Evolutionary conservation across 1,140 invertebrate species (phyloP), one percentile per base, ranked within the genome.

Genomic region (Leptonema lineaticorne): DNA sequence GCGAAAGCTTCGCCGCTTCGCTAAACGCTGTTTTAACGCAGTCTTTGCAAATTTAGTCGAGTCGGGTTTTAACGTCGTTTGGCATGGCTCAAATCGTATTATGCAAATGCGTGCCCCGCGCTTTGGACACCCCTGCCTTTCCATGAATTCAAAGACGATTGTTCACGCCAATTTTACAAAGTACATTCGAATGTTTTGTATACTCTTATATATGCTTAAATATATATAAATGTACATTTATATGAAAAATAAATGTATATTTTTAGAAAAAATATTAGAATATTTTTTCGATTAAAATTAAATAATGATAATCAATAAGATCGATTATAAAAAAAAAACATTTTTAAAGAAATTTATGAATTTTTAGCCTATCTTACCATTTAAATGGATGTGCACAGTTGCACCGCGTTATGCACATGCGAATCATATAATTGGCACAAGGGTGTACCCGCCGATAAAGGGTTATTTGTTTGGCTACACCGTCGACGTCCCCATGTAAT

Each of bases 371-470:
- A 33, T 33, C 29, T 33, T 5, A 11, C 29, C 29, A 11, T 11
- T 33, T 3, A 2, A 45, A 45, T 3, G 16, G 16, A 26, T 14
- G 50, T 14, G 20, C 50, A 26, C 33, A 18, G 14, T 14, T 30
- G n/a, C 33, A 5, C n/a, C 20, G 57, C n/a, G 11, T 48, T 16
- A 56, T 41, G 62, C 67, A 68, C 28, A 56, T 28, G 62, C 48
- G 62, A 67, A 30, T 63, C 57, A 53, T 50, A 64, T 58, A 65
- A 68, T 69, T 50, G 69, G 68, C 71, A 62, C 58, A 70, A 63
- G 71, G 71, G 68, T 69, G 68, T 59, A 22, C n/a, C 29, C 16
- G 33, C 29, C 68, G 64, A 69, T 72, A 69, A 72, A 69, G 71
- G 71, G 71, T 72, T 72, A 69, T 69, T 63, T 72, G 64, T 72